These are phyloP conservation scores for Sphenopsis melanotis DNA, from an alignment of 2,797 vertebrate species.

Conservation along the genomic window DNA sequence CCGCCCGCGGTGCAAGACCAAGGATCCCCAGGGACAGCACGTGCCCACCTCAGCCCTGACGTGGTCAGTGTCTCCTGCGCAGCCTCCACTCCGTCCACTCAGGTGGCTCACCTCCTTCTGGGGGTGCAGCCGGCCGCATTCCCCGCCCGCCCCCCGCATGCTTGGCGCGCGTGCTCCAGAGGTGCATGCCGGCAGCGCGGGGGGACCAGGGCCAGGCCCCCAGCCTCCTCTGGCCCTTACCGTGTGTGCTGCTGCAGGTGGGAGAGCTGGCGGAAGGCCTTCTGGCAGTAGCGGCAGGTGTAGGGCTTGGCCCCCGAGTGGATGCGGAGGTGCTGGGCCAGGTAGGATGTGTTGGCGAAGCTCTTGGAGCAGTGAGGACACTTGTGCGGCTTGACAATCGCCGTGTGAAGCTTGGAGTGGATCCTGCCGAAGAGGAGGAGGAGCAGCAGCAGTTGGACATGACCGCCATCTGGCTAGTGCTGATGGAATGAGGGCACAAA, in stretches of 20 bases:
- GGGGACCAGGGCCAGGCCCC: constrained; percentile 75
- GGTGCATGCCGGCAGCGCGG: constrained; percentile 77
- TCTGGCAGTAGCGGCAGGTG: constrained; percentile 94
- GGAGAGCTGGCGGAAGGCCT: constrained; percentile 97
- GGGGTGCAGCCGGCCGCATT: constrained; percentile 63
- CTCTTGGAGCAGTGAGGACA: constrained; percentile 98
- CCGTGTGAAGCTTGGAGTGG: constrained; percentile 99
- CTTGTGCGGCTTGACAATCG: constrained; percentile 96
- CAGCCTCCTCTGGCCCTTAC: constrained; percentile 79
- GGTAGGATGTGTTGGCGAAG: constrained; percentile 97
- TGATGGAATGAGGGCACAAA: constrained; percentile 68
- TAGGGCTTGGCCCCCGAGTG: constrained; percentile 98
- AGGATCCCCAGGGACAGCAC: constrained; percentile 44
- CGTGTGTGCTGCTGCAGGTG: constrained; percentile 98
- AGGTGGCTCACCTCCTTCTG: constrained; percentile 59
- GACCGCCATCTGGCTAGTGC: constrained; percentile 69
- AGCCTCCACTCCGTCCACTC: constrained; percentile 70
- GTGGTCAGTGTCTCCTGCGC: constrained; percentile 64
- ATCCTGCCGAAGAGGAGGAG: constrained; percentile 87
- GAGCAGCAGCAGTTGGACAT: constrained; percentile 76
- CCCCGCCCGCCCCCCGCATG: constrained; percentile 79
- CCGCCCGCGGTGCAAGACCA: constrained; percentile 43
- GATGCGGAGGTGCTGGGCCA: constrained; percentile 97
- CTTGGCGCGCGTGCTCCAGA: constrained; percentile 75
- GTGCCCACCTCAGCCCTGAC: constrained; percentile 63